phyloP scores from a whole-genome alignment of 2,888 invertebrate genomes.

The Tillus elongatus region DNA sequence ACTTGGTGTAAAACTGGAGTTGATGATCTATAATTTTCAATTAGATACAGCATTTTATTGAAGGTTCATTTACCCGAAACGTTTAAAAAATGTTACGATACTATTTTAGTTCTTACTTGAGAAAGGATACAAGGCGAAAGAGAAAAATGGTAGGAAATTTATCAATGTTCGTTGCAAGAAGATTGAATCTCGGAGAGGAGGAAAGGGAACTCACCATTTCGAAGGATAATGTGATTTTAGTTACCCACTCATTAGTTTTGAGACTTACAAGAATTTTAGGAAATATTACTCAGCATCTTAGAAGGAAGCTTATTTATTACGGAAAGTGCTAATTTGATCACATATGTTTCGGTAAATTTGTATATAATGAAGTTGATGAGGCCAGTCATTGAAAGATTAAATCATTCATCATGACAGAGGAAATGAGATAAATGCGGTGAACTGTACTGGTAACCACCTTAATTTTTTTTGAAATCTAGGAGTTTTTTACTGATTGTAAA shows the following conservation, averaged over 20 bases:
- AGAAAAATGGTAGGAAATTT: constrained; percentile 50
- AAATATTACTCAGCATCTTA: constrained; percentile 5
- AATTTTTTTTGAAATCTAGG: too few species aligned
- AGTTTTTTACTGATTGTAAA: too few species aligned
- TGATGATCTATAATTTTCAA: constrained; percentile 27
- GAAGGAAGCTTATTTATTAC: constrained; percentile 3
- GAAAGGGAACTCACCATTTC: constrained; percentile 27
- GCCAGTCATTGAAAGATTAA: too few species aligned
- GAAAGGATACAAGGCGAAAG: constrained; percentile 39
- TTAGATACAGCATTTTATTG: constrained; percentile 34
- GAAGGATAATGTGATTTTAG: constrained; percentile 41
- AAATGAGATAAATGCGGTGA: too few species aligned
- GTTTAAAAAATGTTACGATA: constrained; percentile 30
- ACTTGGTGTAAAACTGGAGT: constrained; percentile 7
- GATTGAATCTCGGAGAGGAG: constrained; percentile 39
- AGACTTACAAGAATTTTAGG: constrained; percentile 21
- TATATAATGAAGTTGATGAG: too few species aligned
- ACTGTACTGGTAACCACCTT: too few species aligned
- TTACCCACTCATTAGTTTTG: constrained; percentile 38
- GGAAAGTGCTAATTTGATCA: too few species aligned
- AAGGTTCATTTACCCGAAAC: constrained; percentile 31
- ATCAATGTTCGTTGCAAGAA: constrained; percentile 43
- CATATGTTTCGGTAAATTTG: too few species aligned
- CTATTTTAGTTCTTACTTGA: constrained; percentile 38
- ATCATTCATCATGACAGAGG: too few species aligned